phyloP scores from a whole-genome alignment of 1,140 invertebrate genomes.

The Hycleus phaleratus region DNA sequence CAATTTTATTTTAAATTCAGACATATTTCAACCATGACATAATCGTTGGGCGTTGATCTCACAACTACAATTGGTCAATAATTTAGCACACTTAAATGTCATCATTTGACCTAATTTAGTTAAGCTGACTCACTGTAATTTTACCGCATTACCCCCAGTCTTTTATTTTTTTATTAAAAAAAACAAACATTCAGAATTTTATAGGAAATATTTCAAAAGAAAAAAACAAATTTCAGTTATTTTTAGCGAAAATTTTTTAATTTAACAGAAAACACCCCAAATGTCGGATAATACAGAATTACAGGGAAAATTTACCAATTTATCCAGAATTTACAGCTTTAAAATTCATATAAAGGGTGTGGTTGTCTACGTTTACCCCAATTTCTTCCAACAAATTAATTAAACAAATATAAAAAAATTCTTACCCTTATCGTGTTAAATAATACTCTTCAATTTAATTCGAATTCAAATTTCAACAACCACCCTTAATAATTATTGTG shows the following conservation, averaged over 20 bases:
- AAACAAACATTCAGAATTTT: not conserved
- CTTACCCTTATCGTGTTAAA: no score
- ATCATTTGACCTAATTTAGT: slow-evolving; percentile 6
- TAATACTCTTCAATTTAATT: no score
- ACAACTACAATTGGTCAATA: not conserved
- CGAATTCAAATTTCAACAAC: no score
- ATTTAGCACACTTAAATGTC: not conserved
- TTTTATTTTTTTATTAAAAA: not conserved
- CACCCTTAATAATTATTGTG: no score
- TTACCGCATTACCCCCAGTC: slow-evolving; percentile 1
- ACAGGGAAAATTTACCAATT: no score
- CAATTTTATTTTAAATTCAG: not conserved
- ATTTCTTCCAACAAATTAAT: not conserved
- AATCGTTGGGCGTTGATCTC: not conserved
- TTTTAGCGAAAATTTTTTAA: no score
- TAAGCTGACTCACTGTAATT: not conserved
- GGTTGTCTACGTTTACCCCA: not conserved
- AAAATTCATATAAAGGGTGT: no score
- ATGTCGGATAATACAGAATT: no score
- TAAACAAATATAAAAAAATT: not conserved
- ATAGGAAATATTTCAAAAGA: no score
- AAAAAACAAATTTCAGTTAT: no score
- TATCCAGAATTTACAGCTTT: no score
- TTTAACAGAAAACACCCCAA: no score
- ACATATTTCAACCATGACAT: slow-evolving; percentile 6